These are phyloP conservation scores for Microplitis demolitor DNA, from an alignment of 1,140 invertebrate genomes.

Conservation along the genomic window DNA sequence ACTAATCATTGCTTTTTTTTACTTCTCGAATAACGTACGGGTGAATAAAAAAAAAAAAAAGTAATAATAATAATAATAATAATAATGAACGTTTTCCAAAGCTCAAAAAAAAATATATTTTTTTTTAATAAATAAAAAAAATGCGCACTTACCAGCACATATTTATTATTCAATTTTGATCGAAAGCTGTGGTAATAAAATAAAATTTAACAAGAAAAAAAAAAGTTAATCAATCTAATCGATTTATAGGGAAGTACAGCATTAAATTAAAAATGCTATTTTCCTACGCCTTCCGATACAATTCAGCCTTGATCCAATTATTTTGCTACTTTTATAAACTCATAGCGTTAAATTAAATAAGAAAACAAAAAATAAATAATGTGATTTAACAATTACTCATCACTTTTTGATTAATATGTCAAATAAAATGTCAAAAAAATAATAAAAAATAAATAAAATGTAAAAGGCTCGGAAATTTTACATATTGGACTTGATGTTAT, in stretches of 20 bases:
- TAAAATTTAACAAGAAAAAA: neutral
- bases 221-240: too few species aligned
- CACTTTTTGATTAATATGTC: neutral
- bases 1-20: neutral
- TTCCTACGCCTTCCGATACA: slow-evolving; percentile 38
- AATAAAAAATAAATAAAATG: neutral
- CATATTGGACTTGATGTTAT: neutral
- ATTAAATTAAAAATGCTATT: slow-evolving; percentile 12
- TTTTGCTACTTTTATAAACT: slow-evolving; percentile 58
- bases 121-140: neutral
- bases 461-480: neutral
- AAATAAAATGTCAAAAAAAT: neutral
- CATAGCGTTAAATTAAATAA: slow-evolving; percentile 31
- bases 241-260: slow-evolving; percentile 16
- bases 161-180: neutral
- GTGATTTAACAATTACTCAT: neutral
- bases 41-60: neutral
- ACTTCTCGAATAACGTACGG: neutral
- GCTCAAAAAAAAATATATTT: neutral
- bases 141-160: neutral
- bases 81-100: neutral
- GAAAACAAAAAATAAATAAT: neutral
- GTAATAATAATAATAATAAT: too few species aligned
- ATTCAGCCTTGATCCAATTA: slow-evolving; percentile 54
- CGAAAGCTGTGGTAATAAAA: neutral